Conservation (phyloP, 2,797 vertebrate genomes). For the Apogon hyalosoma region DNA sequence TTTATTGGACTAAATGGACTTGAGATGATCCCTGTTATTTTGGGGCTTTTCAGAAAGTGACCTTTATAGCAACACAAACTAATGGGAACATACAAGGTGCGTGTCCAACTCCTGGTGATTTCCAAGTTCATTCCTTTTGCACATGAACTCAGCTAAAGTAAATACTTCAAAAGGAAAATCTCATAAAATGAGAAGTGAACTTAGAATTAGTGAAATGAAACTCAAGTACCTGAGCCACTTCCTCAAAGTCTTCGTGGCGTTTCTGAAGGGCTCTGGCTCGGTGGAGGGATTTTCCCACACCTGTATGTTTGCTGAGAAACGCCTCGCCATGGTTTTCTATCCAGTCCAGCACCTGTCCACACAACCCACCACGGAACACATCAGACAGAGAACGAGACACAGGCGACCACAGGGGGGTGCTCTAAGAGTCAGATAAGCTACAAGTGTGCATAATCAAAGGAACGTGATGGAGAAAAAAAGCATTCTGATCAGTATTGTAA, state of each 20-base stretch:
- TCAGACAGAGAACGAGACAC: conserved; percentile 1
- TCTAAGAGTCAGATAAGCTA: conserved; percentile 5
- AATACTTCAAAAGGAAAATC: no score
- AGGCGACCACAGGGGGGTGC: conserved; percentile 59
- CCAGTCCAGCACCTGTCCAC: conserved; percentile 99
- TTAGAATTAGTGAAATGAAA: no score
- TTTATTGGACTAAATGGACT: no score
- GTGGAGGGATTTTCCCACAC: conserved; percentile 97
- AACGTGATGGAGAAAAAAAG: conserved; percentile 17
- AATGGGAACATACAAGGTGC: no score
- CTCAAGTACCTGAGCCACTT: conserved; percentile 93
- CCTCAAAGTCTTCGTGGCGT: conserved; percentile 97
- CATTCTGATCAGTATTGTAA: conserved; percentile 1
- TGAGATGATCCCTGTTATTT: no score
- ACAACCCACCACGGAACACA: conserved; percentile 93
- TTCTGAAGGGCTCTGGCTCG: conserved; percentile 95
- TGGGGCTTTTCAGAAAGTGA: no score
- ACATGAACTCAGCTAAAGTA: no score
- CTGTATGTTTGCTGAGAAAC: conserved; percentile 96
- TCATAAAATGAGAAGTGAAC: no score
- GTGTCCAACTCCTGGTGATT: no score
- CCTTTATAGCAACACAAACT: no score
- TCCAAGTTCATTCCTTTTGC: no score
- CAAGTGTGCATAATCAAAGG: conserved; percentile 16
- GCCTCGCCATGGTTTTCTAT: conserved; percentile 98